Conservation (phyloP, 1,140 invertebrate species). For the Protaetia brevitarsis region DNA sequence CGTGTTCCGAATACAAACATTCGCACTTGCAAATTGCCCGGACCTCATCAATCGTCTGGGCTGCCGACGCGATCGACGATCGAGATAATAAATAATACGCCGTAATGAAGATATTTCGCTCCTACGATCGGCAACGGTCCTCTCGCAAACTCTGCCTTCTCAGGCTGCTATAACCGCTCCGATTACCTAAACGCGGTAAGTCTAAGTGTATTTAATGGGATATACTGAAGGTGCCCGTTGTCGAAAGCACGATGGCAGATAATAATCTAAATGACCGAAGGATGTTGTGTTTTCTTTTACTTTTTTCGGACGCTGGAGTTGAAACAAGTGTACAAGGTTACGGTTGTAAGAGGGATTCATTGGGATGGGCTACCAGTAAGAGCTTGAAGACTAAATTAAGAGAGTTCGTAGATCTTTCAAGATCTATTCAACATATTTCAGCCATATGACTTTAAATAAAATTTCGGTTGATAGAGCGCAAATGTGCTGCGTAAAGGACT, state of each 20-base stretch:
- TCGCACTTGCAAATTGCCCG: neutral
- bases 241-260: neutral
- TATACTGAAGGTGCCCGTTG: neutral
- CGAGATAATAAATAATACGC: conserved; percentile 7
- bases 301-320: conserved; percentile 4
- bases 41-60: neutral
- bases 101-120: conserved; percentile 6
- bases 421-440: too few relatives aligned
- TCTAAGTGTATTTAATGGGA: too few relatives aligned
- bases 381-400: too few relatives aligned
- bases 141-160: neutral
- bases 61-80: neutral
- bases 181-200: too few relatives aligned
- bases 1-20: neutral
- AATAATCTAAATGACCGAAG: neutral
- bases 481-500: too few relatives aligned
- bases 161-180: too few relatives aligned
- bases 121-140: neutral
- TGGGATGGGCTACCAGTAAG: too few relatives aligned
- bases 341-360: too few relatives aligned
- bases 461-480: too few relatives aligned
- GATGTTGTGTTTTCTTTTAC: neutral
- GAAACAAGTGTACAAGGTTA: too few relatives aligned
- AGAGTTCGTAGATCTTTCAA: too few relatives aligned
- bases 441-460: too few relatives aligned